phyloP scores from a whole-genome alignment of 2,888 invertebrate genomes.

The Hypena proboscidalis region DNA sequence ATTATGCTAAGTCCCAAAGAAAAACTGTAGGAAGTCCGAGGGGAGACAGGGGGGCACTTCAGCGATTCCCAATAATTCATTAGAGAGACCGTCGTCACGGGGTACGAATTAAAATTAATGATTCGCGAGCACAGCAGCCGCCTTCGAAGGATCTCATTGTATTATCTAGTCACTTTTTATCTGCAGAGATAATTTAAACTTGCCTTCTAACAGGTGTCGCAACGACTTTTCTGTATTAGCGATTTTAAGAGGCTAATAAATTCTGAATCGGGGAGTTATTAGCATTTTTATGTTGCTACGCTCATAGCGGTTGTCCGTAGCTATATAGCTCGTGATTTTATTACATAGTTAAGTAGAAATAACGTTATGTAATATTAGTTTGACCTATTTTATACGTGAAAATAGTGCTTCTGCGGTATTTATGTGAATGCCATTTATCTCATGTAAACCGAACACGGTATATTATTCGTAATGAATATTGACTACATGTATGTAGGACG shows the following conservation, averaged over 20 bases:
- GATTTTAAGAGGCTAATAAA: conserved; percentile 54
- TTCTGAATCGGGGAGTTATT: conserved; percentile 41
- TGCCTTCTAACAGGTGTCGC: conserved; percentile 71
- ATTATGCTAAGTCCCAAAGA: conserved; percentile 82
- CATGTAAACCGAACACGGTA: too few species aligned
- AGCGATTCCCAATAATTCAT: conserved; percentile 84
- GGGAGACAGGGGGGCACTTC: conserved; percentile 65
- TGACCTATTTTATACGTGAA: conserved; percentile 4
- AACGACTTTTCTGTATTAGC: conserved; percentile 66
- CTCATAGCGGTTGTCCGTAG: conserved; percentile 9
- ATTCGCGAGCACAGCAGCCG: conserved; percentile 77
- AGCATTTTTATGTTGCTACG: conserved; percentile 42
- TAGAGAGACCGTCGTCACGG: conserved; percentile 79
- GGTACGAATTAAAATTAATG: conserved; percentile 85
- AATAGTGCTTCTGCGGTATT: neutral
- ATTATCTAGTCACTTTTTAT: conserved; percentile 80
- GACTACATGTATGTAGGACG: neutral
- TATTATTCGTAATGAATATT: conserved; percentile 3
- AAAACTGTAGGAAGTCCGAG: conserved; percentile 73
- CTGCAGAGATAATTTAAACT: conserved; percentile 72
- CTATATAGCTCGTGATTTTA: conserved; percentile 21
- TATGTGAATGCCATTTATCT: neutral
- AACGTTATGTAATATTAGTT: conserved; percentile 12
- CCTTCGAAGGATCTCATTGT: conserved; percentile 71
- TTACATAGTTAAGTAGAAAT: conserved; percentile 11